Percentiles rank a stretch among this genome's conserved stretches.
Evolutionary conservation across 2,113 vertebrate species (phyloP).

Genomic region (Muntiacus muntjak): DNA sequence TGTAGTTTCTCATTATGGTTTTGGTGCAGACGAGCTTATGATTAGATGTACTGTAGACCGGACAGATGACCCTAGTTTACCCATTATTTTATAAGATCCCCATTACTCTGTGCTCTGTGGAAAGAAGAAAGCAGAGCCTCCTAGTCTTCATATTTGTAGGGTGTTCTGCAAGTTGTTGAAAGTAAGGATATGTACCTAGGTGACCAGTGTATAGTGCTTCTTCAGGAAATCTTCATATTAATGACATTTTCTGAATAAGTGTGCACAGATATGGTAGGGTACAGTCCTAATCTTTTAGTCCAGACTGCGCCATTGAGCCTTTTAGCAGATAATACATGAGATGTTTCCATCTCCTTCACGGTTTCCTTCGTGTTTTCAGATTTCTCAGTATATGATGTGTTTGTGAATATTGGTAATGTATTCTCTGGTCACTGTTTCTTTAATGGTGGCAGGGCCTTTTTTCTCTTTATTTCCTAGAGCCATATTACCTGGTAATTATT

Average conservation of each 20-base stretch:
- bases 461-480: conserved; percentile 88
- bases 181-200: conserved; percentile 86
- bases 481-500: conserved; percentile 70
- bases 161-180: conserved; percentile 81
- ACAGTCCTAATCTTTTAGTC: conserved; percentile 91
- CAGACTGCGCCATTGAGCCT: conserved; percentile 92
- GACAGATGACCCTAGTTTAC: neutral
- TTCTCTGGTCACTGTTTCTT: conserved; percentile 91
- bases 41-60: neutral
- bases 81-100: neutral
- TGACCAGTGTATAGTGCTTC: conserved; percentile 89
- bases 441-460: conserved; percentile 89
- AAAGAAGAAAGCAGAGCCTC: neutral
- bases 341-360: conserved; percentile 91
- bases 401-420: conserved; percentile 94
- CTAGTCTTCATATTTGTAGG: neutral
- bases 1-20: neutral
- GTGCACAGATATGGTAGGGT: conserved; percentile 85
- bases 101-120: neutral
- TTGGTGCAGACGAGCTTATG: neutral
- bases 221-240: conserved; percentile 90
- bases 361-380: conserved; percentile 84
- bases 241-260: conserved; percentile 89
- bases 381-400: conserved; percentile 90
- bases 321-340: conserved; percentile 90